Evolutionary conservation across 2,797 vertebrate genomes (phyloP), one percentile per base, ranked within the genome.

Genomic region (Sphaeramia orbicularis): DNA sequence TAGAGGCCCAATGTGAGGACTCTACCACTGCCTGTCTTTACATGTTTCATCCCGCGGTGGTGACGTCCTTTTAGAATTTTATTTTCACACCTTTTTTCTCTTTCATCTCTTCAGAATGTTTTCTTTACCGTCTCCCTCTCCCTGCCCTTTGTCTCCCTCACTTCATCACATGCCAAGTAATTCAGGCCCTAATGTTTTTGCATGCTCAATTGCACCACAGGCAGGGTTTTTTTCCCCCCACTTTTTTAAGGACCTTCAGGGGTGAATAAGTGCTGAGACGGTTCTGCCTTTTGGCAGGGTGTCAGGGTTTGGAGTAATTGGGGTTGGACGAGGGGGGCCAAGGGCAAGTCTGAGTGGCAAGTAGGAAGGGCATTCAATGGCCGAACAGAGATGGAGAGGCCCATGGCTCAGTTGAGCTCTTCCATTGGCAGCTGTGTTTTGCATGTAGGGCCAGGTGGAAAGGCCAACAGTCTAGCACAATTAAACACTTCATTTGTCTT

Each of bases 401-500:
- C 74, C 64, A 35, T 49, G 12, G 48, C 71, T 84, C 60, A 61
- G 77, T 74, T 60, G 71, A 67, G 67, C 10, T 55, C 71, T 37
- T 50, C 63, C 68, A 24, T 70, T 74, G 75, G 74, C 87, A 89
- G 83, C 86, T 85, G 85, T 86, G 88, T 87, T 88, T 80, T 80
- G 75, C 78, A 61, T 84, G 77, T 55, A 50, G 74, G 64, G 69
- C 80, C 76, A 85, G 83, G 82, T 84, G 86, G 65, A 90, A 85
- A 88, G 85, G 83, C 70, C 82, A 83, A 65, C 32, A 1, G 68
- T 80, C 69, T 64, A 62, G 65, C 69, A 74, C 84, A 86, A 83
- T 92, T 88, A 85, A 88, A 71, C 83, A 81, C 80, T 77, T 83
- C 64, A 86, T 91, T 92, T 83, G 78, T 86, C 82, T 86, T 86